Base-by-base conservation (phyloP, 2,888 invertebrate genomes). In the Prosopocoilus inquinatus region DNA sequence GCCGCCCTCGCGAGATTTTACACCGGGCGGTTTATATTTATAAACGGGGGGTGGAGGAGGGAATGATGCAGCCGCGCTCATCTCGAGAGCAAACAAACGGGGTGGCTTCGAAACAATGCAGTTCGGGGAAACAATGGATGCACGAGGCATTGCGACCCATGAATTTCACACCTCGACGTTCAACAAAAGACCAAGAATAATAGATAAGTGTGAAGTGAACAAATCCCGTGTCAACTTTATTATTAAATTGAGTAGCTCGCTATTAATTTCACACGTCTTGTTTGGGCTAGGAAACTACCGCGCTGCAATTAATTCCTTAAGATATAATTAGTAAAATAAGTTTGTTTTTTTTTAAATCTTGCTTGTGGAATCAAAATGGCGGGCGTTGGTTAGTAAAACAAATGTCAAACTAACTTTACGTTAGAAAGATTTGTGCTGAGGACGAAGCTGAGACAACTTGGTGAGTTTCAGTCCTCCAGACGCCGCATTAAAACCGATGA, bases 111-210 rank as follows among this genome's bases (percentile, higher is more conserved):
- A 48, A 44, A 65, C 64, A 65, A 65, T 64, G 60, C 61, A 54
- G 56, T 49, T 58, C 54, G 58, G 56, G 51, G 53, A 65, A 56
- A 65, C 63, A 64, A 65, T 60, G 53, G 59, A 50, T 47, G 58
- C 53, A 51, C 51, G 48, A 41, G 55, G 51, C 55, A 57, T 53
- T 57, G 46, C 55, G 56, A 54, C 58, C 51, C 58, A 52, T 55
- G 55, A 53, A 61, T 64, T 66, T 66, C 64, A 63, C 64, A 66
- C 66, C 66, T 66, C 63, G 60, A 51, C 56, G 58, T 58, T 53
- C 44, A 53, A 63, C 63, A 61, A 61, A 61, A 61, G 60, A 59
- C 45, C 38, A 35, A 44, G 54, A 61, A 59, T 57, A 59, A 59
- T 59, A 57, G 59, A 57, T 16, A 16, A 9, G 41, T 41, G 16